Percentiles rank a stretch among this genome's conserved stretches.
Evolutionary conservation across 2,797 vertebrate genomes (phyloP).

Genomic region (Mormyrops boulengeri): DNA sequence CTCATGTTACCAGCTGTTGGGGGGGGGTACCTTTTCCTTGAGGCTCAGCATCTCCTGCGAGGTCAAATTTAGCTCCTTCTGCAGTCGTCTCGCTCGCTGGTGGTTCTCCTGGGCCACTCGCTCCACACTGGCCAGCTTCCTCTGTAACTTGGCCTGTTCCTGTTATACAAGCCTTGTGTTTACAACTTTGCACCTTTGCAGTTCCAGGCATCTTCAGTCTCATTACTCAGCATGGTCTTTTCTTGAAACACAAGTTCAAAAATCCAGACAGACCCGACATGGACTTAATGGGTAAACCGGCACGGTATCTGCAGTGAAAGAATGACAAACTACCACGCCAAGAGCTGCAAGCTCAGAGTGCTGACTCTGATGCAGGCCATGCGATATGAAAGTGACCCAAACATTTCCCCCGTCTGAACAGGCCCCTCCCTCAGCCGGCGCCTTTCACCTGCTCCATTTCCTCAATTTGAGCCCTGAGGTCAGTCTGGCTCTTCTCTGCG

Average conservation of each 20-base stretch:
- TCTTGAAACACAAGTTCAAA: background rate
- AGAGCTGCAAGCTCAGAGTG: background rate
- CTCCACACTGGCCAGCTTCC: constrained; percentile 42
- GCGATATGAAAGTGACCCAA: background rate
- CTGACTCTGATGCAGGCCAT: background rate
- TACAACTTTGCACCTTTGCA: background rate
- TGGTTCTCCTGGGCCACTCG: constrained; percentile 44
- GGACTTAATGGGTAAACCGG: background rate
- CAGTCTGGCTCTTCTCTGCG: constrained; percentile 50
- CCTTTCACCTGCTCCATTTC: constrained; percentile 48
- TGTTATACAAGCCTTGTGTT: constrained; percentile 46
- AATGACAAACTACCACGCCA: background rate
- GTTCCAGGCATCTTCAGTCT: background rate
- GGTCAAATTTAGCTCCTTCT: constrained; percentile 44
- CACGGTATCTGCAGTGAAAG: background rate
- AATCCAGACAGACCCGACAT: background rate
- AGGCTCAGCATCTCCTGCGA: constrained; percentile 44
- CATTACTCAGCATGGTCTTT: background rate
- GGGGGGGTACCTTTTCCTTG: constrained; percentile 46
- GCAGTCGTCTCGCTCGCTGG: constrained; percentile 34
- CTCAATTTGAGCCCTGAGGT: constrained; percentile 49
- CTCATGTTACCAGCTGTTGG: background rate
- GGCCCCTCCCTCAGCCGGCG: constrained; percentile 8
- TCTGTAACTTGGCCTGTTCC: constrained; percentile 45
- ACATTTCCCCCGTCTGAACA: background rate